Percentiles rank a stretch among this genome's conserved stretches.
These are phyloP conservation scores for Myrmecobius fasciatus DNA, from an alignment of 2,113 vertebrate species.

Conservation along the genomic window DNA sequence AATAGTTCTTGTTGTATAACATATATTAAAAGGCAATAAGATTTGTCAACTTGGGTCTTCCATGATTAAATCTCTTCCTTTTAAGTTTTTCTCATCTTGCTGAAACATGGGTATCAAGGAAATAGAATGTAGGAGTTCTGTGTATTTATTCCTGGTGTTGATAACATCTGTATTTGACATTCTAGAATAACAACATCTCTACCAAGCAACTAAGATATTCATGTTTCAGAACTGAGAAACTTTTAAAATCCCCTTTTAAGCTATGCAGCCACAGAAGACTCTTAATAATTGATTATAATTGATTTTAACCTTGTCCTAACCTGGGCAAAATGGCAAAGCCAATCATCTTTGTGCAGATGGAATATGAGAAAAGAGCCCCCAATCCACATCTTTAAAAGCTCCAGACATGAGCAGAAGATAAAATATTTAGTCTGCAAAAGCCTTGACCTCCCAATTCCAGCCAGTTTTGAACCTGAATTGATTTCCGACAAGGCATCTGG, in stretches of 20 bases:
- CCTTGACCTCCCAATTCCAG: constrained; percentile 93
- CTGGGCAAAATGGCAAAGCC: constrained; percentile 89
- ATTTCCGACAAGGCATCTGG: constrained; percentile 97
- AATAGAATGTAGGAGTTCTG: constrained; percentile 65
- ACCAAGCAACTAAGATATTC: constrained; percentile 78
- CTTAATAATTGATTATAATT: constrained; percentile 98
- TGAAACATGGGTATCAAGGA: constrained; percentile 60
- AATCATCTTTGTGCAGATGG: constrained; percentile 89
- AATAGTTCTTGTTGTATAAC: constrained; percentile 73
- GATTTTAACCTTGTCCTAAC: constrained; percentile 94
- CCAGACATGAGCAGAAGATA: constrained; percentile 92
- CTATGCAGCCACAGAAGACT: constrained; percentile 85
- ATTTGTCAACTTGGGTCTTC: constrained; percentile 65
- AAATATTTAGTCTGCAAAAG: constrained; percentile 97
- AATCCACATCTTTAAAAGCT: constrained; percentile 93
- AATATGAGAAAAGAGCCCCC: constrained; percentile 86
- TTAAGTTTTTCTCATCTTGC: constrained; percentile 63
- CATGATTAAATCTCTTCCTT: constrained; percentile 53
- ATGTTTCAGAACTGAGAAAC: constrained; percentile 81
- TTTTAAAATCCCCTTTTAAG: constrained; percentile 86
- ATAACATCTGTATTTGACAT: constrained; percentile 81
- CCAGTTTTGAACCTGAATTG: constrained; percentile 95
- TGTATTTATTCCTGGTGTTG: constrained; percentile 69
- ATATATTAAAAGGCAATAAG: constrained; percentile 64
- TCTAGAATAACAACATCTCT: constrained; percentile 79